These are phyloP conservation scores for Dryocosmus kuriphilus DNA, from an alignment of 2,888 invertebrate genomes.

Conservation along the genomic window DNA sequence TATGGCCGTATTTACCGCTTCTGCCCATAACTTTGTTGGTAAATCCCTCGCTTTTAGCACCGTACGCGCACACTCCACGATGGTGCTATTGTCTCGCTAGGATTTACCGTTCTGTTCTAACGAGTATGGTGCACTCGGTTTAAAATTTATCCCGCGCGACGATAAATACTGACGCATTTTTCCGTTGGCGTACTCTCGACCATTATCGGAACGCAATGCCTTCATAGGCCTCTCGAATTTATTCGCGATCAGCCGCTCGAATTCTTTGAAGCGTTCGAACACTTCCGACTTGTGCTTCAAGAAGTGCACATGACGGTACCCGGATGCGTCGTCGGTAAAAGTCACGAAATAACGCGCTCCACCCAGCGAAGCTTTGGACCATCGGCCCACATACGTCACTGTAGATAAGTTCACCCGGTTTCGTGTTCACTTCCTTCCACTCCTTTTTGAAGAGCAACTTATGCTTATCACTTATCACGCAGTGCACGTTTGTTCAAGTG, in stretches of 20 bases:
- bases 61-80: not conserved
- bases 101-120: constrained; percentile 23
- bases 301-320: constrained; percentile 14
- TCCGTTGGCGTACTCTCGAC: not conserved
- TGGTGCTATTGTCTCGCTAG: constrained; percentile 28
- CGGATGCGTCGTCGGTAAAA: constrained; percentile 16
- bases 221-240: not conserved
- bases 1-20: constrained; percentile 38
- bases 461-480: not conserved
- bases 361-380: not conserved
- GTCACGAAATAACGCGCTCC: constrained; percentile 8
- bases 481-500: not conserved
- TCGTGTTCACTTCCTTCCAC: not conserved
- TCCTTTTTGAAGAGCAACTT: constrained; percentile 41
- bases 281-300: not conserved
- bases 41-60: constrained; percentile 9
- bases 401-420: not conserved
- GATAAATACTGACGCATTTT: not conserved
- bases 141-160: not conserved
- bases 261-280: not conserved
- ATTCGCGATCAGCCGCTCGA: not conserved
- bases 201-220: not conserved
- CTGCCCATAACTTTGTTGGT: constrained; percentile 5
- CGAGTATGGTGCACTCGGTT: constrained; percentile 1
- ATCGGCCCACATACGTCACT: constrained; percentile 4